phyloP scores from a whole-genome alignment of 2,888 invertebrate species.

The Podabrus alpinus region DNA sequence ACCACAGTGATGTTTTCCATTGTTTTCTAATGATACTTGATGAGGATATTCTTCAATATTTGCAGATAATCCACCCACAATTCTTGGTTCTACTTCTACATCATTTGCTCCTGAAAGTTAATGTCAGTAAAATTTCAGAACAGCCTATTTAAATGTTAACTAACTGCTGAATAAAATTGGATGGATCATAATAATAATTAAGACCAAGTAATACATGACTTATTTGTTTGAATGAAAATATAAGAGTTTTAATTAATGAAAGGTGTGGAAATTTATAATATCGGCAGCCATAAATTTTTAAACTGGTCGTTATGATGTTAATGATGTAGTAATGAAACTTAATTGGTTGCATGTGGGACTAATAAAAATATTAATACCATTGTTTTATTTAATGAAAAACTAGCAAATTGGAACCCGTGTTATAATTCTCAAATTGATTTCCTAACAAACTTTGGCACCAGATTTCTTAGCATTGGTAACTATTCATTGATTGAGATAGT shows the following conservation, averaged over 20 bases:
- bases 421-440: too few relatives aligned
- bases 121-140: neutral
- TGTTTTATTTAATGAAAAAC: neutral
- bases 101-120: neutral
- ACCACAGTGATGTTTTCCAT: conserved; percentile 21
- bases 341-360: too few relatives aligned
- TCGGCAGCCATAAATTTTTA: neutral
- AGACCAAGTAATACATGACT: neutral
- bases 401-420: neutral
- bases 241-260: neutral
- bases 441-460: too few relatives aligned
- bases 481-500: too few relatives aligned
- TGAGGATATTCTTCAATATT: conserved; percentile 22
- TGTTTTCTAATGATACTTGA: conserved; percentile 18
- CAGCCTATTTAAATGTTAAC: neutral
- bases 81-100: conserved; percentile 13
- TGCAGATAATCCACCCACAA: conserved; percentile 19
- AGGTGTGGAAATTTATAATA: neutral
- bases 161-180: neutral
- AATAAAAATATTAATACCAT: too few relatives aligned
- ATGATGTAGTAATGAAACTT: too few relatives aligned
- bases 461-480: too few relatives aligned
- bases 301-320: neutral
- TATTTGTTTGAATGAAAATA: neutral
- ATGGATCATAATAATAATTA: neutral